Evolutionary conservation across 2,797 vertebrate genomes (phyloP).

Genomic region (Gobionotothen gibberifrons): DNA sequence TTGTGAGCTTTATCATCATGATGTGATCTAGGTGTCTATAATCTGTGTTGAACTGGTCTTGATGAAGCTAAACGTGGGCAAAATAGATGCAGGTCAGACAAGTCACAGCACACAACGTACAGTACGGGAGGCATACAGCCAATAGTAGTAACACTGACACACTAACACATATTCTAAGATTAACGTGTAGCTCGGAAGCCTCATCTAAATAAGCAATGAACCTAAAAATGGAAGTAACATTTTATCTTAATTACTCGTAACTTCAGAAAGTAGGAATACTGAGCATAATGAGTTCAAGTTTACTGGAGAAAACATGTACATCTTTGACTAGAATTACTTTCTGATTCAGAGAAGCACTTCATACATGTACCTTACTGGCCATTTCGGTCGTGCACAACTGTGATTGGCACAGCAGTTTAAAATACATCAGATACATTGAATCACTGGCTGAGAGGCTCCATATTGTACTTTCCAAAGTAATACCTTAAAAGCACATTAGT

Average conservation of each 20-base stretch:
- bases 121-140: background rate
- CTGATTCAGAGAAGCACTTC: constrained; percentile 19
- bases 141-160: constrained; percentile 3
- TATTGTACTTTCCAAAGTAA: constrained; percentile 37
- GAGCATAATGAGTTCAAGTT: background rate
- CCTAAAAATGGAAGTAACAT: background rate
- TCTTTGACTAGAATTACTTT: constrained; percentile 22
- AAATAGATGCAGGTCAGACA: background rate
- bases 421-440: constrained; percentile 36
- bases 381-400: constrained; percentile 25
- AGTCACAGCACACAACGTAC: background rate
- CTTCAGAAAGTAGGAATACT: background rate
- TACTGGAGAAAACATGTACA: background rate
- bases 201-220: background rate
- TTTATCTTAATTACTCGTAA: background rate
- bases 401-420: constrained; percentile 48
- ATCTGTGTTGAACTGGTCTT: background rate
- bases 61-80: background rate
- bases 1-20: background rate
- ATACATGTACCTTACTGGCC: constrained; percentile 34
- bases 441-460: constrained; percentile 54
- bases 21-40: background rate
- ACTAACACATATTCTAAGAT: constrained; percentile 5
- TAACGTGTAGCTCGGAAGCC: background rate
- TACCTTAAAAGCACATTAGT: constrained; percentile 34